These are phyloP conservation scores for Apolygus lucorum DNA, from an alignment of 1,140 invertebrate genomes.

Conservation along the genomic window DNA sequence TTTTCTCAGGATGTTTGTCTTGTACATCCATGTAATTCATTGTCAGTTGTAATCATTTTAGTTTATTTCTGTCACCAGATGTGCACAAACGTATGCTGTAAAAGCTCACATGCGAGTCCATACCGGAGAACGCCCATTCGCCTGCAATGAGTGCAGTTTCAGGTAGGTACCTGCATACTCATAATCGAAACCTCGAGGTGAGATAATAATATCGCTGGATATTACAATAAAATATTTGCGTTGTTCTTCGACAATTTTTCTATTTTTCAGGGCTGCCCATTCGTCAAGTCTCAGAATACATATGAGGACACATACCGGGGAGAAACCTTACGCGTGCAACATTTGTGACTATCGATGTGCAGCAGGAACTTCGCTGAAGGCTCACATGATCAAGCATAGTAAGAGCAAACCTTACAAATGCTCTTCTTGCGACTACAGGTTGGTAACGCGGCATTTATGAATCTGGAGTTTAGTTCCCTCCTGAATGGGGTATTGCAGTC, in stretches of 20 bases:
- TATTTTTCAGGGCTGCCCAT: background rate
- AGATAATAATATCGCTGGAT: too few species aligned
- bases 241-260: too few species aligned
- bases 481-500: too few species aligned
- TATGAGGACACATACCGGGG: conserved; percentile 32
- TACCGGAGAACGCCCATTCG: background rate
- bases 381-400: conserved; percentile 59
- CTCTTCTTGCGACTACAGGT: conserved; percentile 50
- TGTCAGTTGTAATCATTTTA: too few species aligned
- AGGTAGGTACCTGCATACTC: too few species aligned
- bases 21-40: too few species aligned
- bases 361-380: background rate
- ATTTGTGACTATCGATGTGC: conserved; percentile 18
- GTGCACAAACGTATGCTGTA: background rate
- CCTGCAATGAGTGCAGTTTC: background rate
- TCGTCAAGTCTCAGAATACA: background rate
- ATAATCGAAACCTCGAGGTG: too few species aligned
- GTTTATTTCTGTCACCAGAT: too few species aligned
- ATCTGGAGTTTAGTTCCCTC: too few species aligned
- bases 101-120: conserved; percentile 4
- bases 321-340: conserved; percentile 23
- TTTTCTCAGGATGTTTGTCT: too few species aligned
- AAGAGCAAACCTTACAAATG: conserved; percentile 55
- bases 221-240: too few species aligned
- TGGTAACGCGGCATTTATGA: too few species aligned